These are phyloP conservation scores for Meloidogyne floridensis DNA, from an alignment of 1,140 invertebrate species.

Conservation along the genomic window DNA sequence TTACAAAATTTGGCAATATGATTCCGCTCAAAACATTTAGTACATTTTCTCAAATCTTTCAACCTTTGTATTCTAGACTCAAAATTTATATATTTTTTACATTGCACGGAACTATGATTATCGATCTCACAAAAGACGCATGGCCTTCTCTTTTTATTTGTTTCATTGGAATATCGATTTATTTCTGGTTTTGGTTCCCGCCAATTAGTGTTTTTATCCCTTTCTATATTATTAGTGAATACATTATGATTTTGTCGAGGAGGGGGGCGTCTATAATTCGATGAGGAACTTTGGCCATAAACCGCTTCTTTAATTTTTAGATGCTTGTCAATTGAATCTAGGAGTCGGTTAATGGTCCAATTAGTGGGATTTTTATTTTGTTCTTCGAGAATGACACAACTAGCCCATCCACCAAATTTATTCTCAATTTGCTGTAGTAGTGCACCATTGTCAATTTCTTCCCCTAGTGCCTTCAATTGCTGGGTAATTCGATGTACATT, in stretches of 20 bases:
- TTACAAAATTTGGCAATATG: neutral
- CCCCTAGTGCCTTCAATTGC: no score
- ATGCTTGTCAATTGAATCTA: neutral
- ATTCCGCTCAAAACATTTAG: neutral
- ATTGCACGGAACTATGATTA: neutral
- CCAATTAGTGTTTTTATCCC: neutral
- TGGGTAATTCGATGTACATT: no score
- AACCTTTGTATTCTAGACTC: neutral
- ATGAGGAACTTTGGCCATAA: neutral
- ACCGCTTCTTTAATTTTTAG: neutral
- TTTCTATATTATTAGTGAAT: neutral
- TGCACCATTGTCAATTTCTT: no score
- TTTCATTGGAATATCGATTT: no score
- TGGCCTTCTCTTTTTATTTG: neutral
- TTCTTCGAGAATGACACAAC: neutral
- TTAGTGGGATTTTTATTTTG: neutral
- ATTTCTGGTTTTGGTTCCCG: neutral
- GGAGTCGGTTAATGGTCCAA: neutral
- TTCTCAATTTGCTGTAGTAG: neutral
- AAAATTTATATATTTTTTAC: neutral
- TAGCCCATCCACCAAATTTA: constrained; percentile 3
- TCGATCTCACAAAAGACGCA: neutral
- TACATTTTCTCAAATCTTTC: neutral
- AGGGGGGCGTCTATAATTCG: neutral
- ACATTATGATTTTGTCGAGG: neutral